Base-by-base conservation (phyloP, 2,113 vertebrate genomes). In the Lamprologus ornatipinnis region DNA sequence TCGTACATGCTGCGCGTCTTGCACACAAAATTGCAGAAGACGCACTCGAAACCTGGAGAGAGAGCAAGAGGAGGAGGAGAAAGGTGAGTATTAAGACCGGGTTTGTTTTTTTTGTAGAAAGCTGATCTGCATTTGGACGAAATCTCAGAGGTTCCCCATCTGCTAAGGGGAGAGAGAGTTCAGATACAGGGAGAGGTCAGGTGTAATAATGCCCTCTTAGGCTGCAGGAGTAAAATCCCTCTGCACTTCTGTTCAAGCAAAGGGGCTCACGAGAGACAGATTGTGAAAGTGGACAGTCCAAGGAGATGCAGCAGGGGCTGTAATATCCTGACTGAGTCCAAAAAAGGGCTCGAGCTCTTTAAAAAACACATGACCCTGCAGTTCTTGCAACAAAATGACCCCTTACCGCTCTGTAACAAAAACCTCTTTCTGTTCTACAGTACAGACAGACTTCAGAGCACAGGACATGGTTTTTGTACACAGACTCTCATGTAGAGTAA, bases 1-100 rank as follows among this genome's bases (percentile, higher is more conserved):
- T 99, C 99, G 93, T 99, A 99, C 98, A 99, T 99, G 51, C 97
- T 97, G 93, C 98, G 98, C 89, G 98, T 99, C 97, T 99, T 99
- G 97, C 99, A 99, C 96, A 99, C 97, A 87, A 99, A 99, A 95
- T 99, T 99, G 97, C 99, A 99, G 97, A 99, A 99, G 91, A 99
- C 98, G 75, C 99, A 99, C 96, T 99, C 98, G 89, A 99, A 99
- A 93, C 98, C 99, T 99, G 97, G 5, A 92, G 96, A 28, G 68
- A 28, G 78, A 65, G 60, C 31, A 21, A 65, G 60, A 37, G 33
- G 33, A 81, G 65, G 19, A 63, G 37, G 33, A 21, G 57, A 47
- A 49, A 8, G 31, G 53, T 58, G n/a, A 53, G 83, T 5, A 31
- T 40, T 14, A 33, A 79, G 5, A 60, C n/a, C 1, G 4, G 37